Evolutionary conservation across 64 coral and sea anemone species (phyloP).

Genomic region (Dendronephthya gigantea): DNA sequence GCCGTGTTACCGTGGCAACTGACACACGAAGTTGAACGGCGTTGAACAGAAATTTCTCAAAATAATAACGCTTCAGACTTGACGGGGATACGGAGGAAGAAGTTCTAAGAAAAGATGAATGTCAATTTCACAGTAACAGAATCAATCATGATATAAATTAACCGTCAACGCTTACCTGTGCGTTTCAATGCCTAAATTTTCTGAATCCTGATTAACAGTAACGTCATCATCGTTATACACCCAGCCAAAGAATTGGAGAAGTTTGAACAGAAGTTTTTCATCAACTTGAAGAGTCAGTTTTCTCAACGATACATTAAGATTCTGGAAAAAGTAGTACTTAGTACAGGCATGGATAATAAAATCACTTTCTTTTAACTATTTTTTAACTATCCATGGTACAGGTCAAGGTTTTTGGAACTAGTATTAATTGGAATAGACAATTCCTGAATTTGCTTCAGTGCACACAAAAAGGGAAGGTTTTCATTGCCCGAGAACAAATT

Average conservation of each 20-base stretch:
- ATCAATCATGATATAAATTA: no score
- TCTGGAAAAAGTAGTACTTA: slow-evolving; percentile 14
- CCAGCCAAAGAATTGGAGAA: slow-evolving; percentile 94
- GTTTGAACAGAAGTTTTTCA: slow-evolving; percentile 65
- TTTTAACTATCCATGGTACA: no score
- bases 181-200: slow-evolving; percentile 61
- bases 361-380: no score
- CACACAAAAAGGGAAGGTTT: no score
- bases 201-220: slow-evolving; percentile 55
- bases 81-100: slow-evolving; percentile 35
- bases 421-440: no score
- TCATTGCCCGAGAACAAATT: no score
- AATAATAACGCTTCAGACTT: slow-evolving; percentile 72
- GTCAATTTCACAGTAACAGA: not conserved
- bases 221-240: slow-evolving; percentile 87
- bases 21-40: slow-evolving; percentile 74
- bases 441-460: no score
- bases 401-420: no score
- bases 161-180: slow-evolving; percentile 35
- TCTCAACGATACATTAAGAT: slow-evolving; percentile 61
- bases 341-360: no score
- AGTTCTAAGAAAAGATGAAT: slow-evolving; percentile 5
- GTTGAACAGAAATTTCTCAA: slow-evolving; percentile 82
- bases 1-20: slow-evolving; percentile 55
- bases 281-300: slow-evolving; percentile 92